phyloP scores from a whole-genome alignment of 92 coral and sea anemone genomes.

The Actinostola sp. region DNA sequence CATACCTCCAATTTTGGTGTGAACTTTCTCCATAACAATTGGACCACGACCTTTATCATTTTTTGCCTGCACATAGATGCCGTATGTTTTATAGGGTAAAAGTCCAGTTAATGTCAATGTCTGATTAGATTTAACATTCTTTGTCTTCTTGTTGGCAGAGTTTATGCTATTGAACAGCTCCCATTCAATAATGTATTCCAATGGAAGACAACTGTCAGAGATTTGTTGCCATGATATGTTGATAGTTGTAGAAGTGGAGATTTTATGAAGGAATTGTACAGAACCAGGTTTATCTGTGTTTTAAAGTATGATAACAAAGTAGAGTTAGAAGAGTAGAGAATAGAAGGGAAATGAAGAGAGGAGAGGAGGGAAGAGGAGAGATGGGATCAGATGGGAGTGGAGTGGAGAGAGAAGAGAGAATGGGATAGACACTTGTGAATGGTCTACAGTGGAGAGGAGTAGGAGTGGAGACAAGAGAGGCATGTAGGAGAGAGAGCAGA shows the following conservation, averaged over 20 bases:
- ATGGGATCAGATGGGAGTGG: neutral
- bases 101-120: slow-evolving; percentile 7
- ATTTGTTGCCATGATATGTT: neutral
- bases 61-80: neutral
- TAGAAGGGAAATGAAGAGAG: neutral
- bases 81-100: slow-evolving; percentile 12
- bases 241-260: slow-evolving; percentile 1
- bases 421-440: too few relatives aligned
- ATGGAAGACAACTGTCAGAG: slow-evolving; percentile 8
- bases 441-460: too few relatives aligned
- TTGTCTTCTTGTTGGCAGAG: neutral
- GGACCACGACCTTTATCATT: neutral
- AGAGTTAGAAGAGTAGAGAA: too few relatives aligned
- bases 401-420: neutral
- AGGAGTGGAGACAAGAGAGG: too few relatives aligned
- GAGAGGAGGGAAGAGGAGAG: neutral
- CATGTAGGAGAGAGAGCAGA: too few relatives aligned
- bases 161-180: neutral
- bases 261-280: neutral
- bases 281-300: slow-evolving; percentile 20
- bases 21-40: neutral
- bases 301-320: neutral
- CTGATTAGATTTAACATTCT: neutral
- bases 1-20: slow-evolving; percentile 18
- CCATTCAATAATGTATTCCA: slow-evolving; percentile 4